These are phyloP conservation scores for Motacilla tschutschensis DNA, from an alignment of 2,113 vertebrate species.

Conservation along the genomic window DNA sequence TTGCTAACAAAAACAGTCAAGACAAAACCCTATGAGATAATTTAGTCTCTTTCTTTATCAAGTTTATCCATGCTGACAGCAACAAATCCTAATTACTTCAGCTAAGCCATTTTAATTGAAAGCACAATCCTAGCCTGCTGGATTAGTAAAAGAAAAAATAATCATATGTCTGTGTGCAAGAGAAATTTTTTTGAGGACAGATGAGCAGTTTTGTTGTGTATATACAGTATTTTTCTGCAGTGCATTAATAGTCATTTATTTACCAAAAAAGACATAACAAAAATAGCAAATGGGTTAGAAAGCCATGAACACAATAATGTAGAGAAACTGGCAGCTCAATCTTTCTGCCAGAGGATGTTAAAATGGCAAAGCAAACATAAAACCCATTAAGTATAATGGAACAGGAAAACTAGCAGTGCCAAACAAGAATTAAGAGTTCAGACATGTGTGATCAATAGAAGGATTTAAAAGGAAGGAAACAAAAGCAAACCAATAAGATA, in stretches of 20 bases:
- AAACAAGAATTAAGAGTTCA: neutral
- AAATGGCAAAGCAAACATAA: neutral
- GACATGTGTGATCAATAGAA: neutral
- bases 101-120: conserved; percentile 29
- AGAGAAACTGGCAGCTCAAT: neutral
- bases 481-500: neutral
- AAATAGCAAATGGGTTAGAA: neutral
- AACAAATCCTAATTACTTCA: conserved; percentile 32
- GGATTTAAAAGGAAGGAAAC: neutral
- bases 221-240: neutral
- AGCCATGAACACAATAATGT: neutral
- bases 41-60: conserved; percentile 1
- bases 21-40: neutral
- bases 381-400: neutral
- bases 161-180: neutral
- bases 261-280: neutral
- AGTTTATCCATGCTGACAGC: conserved; percentile 14
- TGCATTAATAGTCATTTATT: neutral
- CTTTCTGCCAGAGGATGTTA: neutral
- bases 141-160: neutral
- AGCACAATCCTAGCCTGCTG: neutral
- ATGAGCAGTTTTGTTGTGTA: neutral
- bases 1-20: neutral
- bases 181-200: neutral
- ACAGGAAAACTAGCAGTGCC: neutral